Base-by-base conservation (phyloP, 2,797 vertebrate species). In the Phoxinus dragarum region DNA sequence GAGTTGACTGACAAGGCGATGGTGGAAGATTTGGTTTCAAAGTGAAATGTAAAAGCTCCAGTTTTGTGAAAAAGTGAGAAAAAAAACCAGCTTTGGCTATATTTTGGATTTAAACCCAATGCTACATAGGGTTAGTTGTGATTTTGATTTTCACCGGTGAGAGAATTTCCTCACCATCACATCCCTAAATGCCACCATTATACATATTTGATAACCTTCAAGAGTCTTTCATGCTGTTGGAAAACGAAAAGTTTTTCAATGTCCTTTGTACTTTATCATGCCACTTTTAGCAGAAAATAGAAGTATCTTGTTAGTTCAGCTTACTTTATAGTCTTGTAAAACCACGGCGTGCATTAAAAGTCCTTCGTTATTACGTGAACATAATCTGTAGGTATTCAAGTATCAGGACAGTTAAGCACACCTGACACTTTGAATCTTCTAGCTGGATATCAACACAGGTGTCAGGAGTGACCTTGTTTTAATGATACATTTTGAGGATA, bases 401-500 rank as follows among this genome's bases (percentile, higher is more conserved):
- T 19, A 49, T 72, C 11, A 5, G 27, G 38, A 44, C 52, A 61
- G 34, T 80, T 72, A 72, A 71, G 23, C 56, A 73, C 14, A 2
- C 72, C 54, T 54, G 69, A 73, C 44, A 36, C 67, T 78, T 84
- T 52, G 52, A 61, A 52, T 71, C 69, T 42, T 56, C 59, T 19
- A 68, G 11, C 23, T 38, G 52, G 17, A 36, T 61, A 69, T 71
- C 83, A 72, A 42, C 68, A 73, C 64, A 23, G 47, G 61, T 80
- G 78, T 79, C 64, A 59, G 36, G 44, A 78, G 68, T 64, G 75
- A 86, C 82, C 77, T 84, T 31, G 27, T 42, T 83, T 68, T 69
- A 77, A 72, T 84, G 71, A 77, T 81, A 61, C 38, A 68, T 66
- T 74, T 81, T 75, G 59, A 84, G 38, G 27, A 80, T 81, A 40